Base-by-base conservation (phyloP, 2,113 vertebrate genomes). In the Salminus brasiliensis region DNA sequence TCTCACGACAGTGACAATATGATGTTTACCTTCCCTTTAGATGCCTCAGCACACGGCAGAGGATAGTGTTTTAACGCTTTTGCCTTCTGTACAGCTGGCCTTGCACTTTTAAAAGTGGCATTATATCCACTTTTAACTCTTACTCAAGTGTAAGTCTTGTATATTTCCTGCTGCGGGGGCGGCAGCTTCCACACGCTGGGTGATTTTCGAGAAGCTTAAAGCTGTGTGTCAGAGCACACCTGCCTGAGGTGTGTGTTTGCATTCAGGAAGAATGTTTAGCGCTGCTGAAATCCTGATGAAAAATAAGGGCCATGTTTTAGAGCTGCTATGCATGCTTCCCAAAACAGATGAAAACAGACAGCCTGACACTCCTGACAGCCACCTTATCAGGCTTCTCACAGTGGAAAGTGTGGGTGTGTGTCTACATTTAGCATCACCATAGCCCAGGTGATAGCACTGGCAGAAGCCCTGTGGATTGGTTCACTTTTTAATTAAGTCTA, bases 351-450 rank as follows among this genome's bases (percentile, higher is more conserved):
- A 10, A n/a, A n/a, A n/a, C n/a, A n/a, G 43, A 13, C 43, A 15
- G 43, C 43, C 21, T 18, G 21, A 12, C 47, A 52, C 47, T 21
- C n/a, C 16, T n/a, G 47, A 13, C 47, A 52, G 47, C 47, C 47
- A 4, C 5, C 11, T 52, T 52, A 52, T 78, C 76, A 1, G 60
- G 62, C 55, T n/a, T 57, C 75, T 69, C 52, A 36, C 65, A 15
- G 41, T 27, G 55, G 29, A 60, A 60, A 30, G 67, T 47, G 53
- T 12, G 63, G 52, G 32, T 4, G 52, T 34, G 27, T 34, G 1
- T 15, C 68, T 43, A 72, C 60, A 29, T 79, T 72, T 79, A 71
- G 76, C 67, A 79, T 65, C 59, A 65, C 57, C 68, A 21, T 53
- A 53, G 34, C 43, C 77, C 65, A 72, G 77, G 68, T 72, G 77